phyloP scores from a whole-genome alignment of 2,888 invertebrate species.

The Standfussiana lucernea region DNA sequence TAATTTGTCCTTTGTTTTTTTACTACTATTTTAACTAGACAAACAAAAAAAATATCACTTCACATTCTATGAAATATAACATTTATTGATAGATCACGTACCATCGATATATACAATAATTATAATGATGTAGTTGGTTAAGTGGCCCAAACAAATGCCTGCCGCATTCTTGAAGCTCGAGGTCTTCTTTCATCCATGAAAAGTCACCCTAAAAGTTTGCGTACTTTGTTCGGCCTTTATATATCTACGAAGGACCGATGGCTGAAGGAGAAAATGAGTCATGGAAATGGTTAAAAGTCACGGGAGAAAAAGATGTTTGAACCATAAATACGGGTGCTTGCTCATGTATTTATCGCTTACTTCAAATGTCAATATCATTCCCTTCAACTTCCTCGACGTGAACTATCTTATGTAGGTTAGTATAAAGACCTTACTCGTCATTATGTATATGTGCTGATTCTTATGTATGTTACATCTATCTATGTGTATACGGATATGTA shows the following conservation, averaged over 20 bases:
- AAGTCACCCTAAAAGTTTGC: not conserved
- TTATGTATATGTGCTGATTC: not conserved
- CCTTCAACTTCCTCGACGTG: constrained; percentile 18
- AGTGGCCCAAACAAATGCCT: not conserved
- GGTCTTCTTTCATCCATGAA: too few species aligned
- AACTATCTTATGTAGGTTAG: not conserved
- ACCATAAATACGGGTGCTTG: not conserved
- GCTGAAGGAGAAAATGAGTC: not conserved
- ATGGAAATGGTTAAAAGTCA: not conserved
- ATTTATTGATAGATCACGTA: too few species aligned
- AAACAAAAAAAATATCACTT: not conserved
- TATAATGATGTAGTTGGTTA: not conserved
- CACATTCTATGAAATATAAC: not conserved
- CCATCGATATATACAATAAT: not conserved
- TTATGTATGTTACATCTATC: constrained; percentile 1
- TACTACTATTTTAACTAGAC: too few species aligned
- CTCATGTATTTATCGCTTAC: too few species aligned
- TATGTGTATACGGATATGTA: constrained; percentile 31
- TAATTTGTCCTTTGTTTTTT: not conserved
- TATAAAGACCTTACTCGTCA: not conserved
- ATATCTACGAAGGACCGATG: not conserved
- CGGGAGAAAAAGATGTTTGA: not conserved
- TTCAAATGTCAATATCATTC: constrained; percentile 13
- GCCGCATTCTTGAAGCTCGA: not conserved
- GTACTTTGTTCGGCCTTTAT: not conserved